Evolutionary conservation across 92 coral and sea anemone genomes (phyloP), one percentile per base, ranked within the genome.

Genomic region (Paramuricea clavata): DNA sequence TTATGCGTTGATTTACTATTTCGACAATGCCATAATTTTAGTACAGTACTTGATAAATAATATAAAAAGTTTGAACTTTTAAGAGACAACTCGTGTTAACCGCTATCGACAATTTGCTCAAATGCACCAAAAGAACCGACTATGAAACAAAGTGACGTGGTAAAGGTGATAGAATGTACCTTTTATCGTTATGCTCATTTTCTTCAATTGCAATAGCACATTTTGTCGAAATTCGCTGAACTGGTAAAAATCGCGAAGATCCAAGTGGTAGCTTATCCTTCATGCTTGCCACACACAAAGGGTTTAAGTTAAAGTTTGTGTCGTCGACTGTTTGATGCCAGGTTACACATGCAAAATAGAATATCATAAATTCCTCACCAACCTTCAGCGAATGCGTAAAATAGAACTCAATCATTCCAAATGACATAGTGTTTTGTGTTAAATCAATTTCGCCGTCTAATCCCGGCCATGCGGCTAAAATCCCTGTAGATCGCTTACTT

Each of bases 301-400:
- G 65, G 41, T 76, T 76, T 44, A 76, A 3, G 41, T 76, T 49
- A 26, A 44, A 76, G 32, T 10, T 76, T 44, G 81, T 50, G 64
- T 76, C 64, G 23, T 27, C 39, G 22, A 47, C 61, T 50, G 64
- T 1, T 49, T 44, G 19, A 26, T 76, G 64, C 81, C 64, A 76
- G 62, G 81, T 76, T 47, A 76, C 81, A 76, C 81, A 76, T 76
- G 81, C 81, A 50, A 76, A 76, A 28, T 49, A 50, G 64, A 49
- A 76, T n/a, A 12, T 49, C 13, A 44, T 76, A 44, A 44, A 76
- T 50, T 76, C 61, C 21, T 56, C 81, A 22, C 22, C 64, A 25
- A 76, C 9, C 5, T 27, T 27, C 12, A 76, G 25, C 35, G 64
- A 76, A 26, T 76, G 64, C 22, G 64, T 0, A 76, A 76, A 44